Evolutionary conservation across 2,797 vertebrate species (phyloP), one percentile per base, ranked within the genome.

Genomic region (Pogoniulus pusillus): DNA sequence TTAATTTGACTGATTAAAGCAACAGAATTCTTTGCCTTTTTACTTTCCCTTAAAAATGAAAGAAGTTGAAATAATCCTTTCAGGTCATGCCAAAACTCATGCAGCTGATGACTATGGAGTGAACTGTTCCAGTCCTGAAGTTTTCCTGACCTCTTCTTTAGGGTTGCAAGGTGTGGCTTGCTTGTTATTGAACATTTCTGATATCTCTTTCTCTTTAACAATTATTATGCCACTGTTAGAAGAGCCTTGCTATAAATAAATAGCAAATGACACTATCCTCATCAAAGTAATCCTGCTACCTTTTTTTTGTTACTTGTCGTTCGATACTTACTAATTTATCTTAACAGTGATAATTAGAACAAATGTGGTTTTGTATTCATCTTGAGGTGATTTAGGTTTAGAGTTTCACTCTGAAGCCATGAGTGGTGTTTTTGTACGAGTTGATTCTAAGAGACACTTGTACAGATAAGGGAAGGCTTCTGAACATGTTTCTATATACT

Each of bases 341-440:
- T 2, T 74, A 85, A 39, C 14, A 45, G 18, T 47, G 57, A 55
- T 59, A 91, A 93, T 82, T 57, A 90, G 29, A n/a, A 83, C 73
- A 10, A 73, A 85, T 53, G 12, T 71, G 22, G 32, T 54, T 88
- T 89, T 80, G 27, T 76, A 37, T 68, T 85, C 17, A 12, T 39
- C 53, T 68, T 81, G 72, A 94, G 53, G 71, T 92, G 79, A 80
- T 53, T 58, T 86, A 70, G 20, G 57, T 78, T 91, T 90, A 74
- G 23, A 58, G 24, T 70, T 88, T 62, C 16, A 30, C 35, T 72
- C 37, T 68, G 65, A 79, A 78, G n/a, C 39, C 41, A 17, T 19
- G 19, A 58, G 54, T 35, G 77, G 37, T 55, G 72, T 78, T 94
- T 94, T 95, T 88, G 16, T 58, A 80, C 62, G 34, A 47, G 34